Conservation (phyloP, 2,888 invertebrate genomes). For the Pteria penguin region DNA sequence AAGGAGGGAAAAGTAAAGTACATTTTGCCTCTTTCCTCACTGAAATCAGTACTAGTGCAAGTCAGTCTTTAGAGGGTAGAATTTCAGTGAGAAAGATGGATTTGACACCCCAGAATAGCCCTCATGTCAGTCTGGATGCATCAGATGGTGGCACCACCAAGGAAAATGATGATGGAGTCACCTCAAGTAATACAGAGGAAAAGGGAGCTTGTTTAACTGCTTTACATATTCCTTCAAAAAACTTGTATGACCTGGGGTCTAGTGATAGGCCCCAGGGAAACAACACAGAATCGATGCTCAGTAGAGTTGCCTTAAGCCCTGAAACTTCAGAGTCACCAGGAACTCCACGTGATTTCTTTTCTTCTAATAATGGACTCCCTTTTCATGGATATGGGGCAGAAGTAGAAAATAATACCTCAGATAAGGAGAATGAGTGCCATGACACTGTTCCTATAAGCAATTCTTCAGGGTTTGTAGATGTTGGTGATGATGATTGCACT, state of each 20-base stretch:
- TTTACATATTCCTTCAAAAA: conserved; percentile 27
- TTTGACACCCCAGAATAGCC: conserved; percentile 60
- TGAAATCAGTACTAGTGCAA: conserved; percentile 69
- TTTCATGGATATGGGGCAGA: conserved; percentile 57
- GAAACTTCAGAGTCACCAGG: conserved; percentile 61
- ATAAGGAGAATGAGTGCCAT: conserved; percentile 67
- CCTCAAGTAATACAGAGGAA: conserved; percentile 20
- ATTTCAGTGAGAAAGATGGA: conserved; percentile 61
- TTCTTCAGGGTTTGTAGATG: conserved; percentile 11
- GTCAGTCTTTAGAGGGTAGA: conserved; percentile 69
- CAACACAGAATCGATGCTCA: conserved; percentile 53
- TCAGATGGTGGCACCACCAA: conserved; percentile 13
- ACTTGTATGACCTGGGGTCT: conserved; percentile 37
- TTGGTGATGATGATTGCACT: neutral
- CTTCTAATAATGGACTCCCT: conserved; percentile 45
- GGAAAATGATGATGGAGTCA: conserved; percentile 11
- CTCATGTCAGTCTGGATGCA: conserved; percentile 14
- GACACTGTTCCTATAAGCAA: conserved; percentile 5
- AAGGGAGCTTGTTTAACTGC: neutral
- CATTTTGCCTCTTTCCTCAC: conserved; percentile 72
- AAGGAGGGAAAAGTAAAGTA: conserved; percentile 70
- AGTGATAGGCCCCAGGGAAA: conserved; percentile 33
- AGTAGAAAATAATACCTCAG: conserved; percentile 65
- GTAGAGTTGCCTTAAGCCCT: conserved; percentile 65
- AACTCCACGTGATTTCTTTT: conserved; percentile 51